phyloP scores from a whole-genome alignment of 2,888 invertebrate species.

The Chymomyza fuscimana region DNA sequence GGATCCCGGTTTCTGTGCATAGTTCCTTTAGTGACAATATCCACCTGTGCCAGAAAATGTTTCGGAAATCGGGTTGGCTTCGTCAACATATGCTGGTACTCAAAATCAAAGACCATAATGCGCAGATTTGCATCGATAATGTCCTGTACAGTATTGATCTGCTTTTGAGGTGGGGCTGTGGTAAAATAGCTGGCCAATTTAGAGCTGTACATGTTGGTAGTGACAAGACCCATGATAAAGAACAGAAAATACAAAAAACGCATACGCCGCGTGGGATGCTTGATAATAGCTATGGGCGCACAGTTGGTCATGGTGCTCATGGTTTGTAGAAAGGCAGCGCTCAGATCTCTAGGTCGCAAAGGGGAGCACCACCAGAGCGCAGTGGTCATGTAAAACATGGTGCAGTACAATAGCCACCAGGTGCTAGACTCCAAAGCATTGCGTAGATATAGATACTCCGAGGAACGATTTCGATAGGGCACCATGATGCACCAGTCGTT shows the following conservation, averaged over 20 bases:
- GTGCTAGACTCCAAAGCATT: slow-evolving; percentile 50
- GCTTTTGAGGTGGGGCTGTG: slow-evolving; percentile 31
- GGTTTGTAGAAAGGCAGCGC: slow-evolving; percentile 41
- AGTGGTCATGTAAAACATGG: slow-evolving; percentile 33
- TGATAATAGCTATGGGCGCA: slow-evolving; percentile 26
- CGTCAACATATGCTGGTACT: slow-evolving; percentile 25
- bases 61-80: slow-evolving; percentile 24
- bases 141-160: slow-evolving; percentile 51
- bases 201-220: slow-evolving; percentile 46
- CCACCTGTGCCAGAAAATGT: slow-evolving; percentile 32
- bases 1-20: slow-evolving; percentile 28
- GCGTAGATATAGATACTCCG: slow-evolving; percentile 59
- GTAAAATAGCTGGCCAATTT: slow-evolving; percentile 55
- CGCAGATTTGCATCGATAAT: slow-evolving; percentile 40
- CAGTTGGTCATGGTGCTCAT: slow-evolving; percentile 35
- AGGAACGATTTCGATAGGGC: slow-evolving; percentile 62
- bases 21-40: slow-evolving; percentile 22
- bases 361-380: slow-evolving; percentile 46
- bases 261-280: slow-evolving; percentile 27
- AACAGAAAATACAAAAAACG: slow-evolving; percentile 42
- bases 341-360: slow-evolving; percentile 21
- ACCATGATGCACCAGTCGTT: slow-evolving; percentile 75
- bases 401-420: slow-evolving; percentile 44
- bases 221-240: slow-evolving; percentile 45
- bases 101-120: slow-evolving; percentile 42